These are phyloP conservation scores for Hedychridium roseum DNA, from an alignment of 2,888 invertebrate species.

Conservation along the genomic window DNA sequence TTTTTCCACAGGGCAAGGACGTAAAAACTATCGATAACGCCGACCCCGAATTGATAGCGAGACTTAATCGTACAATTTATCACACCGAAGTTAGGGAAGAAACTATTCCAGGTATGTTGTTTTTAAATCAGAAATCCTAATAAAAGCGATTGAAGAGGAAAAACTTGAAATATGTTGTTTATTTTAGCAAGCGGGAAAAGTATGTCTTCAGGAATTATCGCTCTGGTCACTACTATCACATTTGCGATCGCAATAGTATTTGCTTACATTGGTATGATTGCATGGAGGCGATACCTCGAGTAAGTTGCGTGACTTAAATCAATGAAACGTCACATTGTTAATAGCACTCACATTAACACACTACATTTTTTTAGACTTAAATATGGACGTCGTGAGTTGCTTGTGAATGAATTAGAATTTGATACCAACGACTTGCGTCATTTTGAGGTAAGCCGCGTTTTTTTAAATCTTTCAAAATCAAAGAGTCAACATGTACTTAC, in stretches of 20 bases:
- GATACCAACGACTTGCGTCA: conserved; percentile 62
- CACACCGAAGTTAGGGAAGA: background rate
- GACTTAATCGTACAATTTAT: conserved; percentile 2
- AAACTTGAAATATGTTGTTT: too few relatives aligned
- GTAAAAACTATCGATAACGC: background rate
- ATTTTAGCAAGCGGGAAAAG: too few relatives aligned
- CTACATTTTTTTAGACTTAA: conserved; percentile 46
- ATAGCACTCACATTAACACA: background rate
- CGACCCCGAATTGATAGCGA: background rate
- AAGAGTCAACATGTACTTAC: background rate
- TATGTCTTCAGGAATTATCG: conserved; percentile 47
- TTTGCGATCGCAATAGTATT: conserved; percentile 57
- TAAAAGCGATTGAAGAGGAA: conserved; percentile 4
- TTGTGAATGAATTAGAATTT: conserved; percentile 64
- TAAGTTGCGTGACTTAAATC: conserved; percentile 49
- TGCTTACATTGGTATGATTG: conserved; percentile 60
- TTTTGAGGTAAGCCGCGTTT: conserved; percentile 64
- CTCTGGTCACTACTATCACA: conserved; percentile 45
- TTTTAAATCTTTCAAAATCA: conserved; percentile 25
- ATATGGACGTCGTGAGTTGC: conserved; percentile 62
- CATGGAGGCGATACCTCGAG: conserved; percentile 64
- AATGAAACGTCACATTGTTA: background rate
- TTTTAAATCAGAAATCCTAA: background rate
- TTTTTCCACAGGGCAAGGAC: conserved; percentile 1
- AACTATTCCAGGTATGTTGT: background rate